Percentiles rank a stretch among this genome's conserved stretches.
Evolutionary conservation across 2,113 vertebrate genomes (phyloP).

Genomic region (Hoplias malabaricus): DNA sequence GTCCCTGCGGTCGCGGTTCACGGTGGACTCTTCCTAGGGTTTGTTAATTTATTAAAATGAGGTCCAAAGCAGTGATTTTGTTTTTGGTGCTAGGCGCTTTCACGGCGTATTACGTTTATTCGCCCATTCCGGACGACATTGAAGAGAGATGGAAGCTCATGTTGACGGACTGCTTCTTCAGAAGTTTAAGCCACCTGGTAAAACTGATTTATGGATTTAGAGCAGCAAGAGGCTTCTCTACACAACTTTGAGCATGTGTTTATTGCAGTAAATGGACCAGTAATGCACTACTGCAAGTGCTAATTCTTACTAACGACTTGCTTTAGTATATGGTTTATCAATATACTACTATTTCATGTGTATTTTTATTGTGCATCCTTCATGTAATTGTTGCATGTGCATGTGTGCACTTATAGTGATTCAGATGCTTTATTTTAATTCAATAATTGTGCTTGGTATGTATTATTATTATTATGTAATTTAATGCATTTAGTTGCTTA

Average conservation of each 20-base stretch:
- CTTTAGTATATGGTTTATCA: too few species aligned
- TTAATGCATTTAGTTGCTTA: too few species aligned
- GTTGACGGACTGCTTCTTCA: conserved; percentile 54
- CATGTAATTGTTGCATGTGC: too few species aligned
- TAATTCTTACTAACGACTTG: too few species aligned
- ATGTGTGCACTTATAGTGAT: too few species aligned
- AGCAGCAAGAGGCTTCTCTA: neutral
- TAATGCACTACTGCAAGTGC: neutral
- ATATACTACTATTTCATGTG: too few species aligned
- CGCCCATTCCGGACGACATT: conserved; percentile 76
- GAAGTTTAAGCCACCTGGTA: conserved; percentile 73
- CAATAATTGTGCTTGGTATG: too few species aligned
- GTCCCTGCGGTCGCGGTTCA: neutral
- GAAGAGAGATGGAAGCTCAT: conserved; percentile 79
- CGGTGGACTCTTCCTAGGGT: neutral
- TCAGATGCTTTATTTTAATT: too few species aligned
- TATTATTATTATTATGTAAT: too few species aligned
- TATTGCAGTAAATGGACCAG: neutral
- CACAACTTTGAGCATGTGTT: neutral
- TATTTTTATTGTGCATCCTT: too few species aligned
- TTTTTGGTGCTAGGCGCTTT: conserved; percentile 68
- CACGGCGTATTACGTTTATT: conserved; percentile 78
- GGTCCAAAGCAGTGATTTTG: conserved; percentile 69
- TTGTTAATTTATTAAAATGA: conserved; percentile 69
- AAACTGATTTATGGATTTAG: conserved; percentile 50